A percentile compares a stretch with the other conserved stretches of the same genome.
Conservation (phyloP, 1,140 invertebrate species). For the Hycleus cichorii region DNA sequence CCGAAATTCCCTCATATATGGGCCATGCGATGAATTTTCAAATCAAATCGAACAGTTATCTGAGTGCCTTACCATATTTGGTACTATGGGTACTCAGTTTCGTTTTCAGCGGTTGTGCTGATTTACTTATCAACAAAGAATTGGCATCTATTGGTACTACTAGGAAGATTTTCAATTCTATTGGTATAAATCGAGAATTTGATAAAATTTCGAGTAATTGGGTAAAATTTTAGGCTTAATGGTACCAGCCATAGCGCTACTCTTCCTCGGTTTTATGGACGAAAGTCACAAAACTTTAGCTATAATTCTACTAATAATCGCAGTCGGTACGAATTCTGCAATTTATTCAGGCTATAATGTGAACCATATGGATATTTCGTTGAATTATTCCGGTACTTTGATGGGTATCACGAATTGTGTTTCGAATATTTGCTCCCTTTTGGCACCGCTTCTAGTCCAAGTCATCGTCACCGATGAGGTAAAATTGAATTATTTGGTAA, state of each 20-base stretch:
- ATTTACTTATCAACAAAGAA: constrained; percentile 51
- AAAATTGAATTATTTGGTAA: constrained; percentile 19
- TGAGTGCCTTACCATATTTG: constrained; percentile 73
- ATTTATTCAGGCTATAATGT: constrained; percentile 59
- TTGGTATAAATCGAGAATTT: constrained; percentile 43
- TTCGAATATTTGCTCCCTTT: constrained; percentile 60
- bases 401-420: constrained; percentile 71
- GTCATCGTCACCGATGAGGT: constrained; percentile 58
- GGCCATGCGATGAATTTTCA: constrained; percentile 71
- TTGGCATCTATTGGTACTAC: constrained; percentile 45
- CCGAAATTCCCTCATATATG: constrained; percentile 87
- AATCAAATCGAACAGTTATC: constrained; percentile 59
- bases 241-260: constrained; percentile 51
- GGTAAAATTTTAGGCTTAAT: constrained; percentile 43
- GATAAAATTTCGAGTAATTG: not conserved
- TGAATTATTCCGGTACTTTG: constrained; percentile 60
- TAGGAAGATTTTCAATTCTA: constrained; percentile 58
- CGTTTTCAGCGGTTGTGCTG: constrained; percentile 54
- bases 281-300: constrained; percentile 46
- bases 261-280: constrained; percentile 53
- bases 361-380: constrained; percentile 66
- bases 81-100: constrained; percentile 63
- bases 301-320: constrained; percentile 54
- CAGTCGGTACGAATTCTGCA: constrained; percentile 68
- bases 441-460: constrained; percentile 59